Percentiles rank a stretch among this genome's conserved stretches.
Evolutionary conservation across 2,797 vertebrate species (phyloP).

Genomic region (Epinephelus awoara): DNA sequence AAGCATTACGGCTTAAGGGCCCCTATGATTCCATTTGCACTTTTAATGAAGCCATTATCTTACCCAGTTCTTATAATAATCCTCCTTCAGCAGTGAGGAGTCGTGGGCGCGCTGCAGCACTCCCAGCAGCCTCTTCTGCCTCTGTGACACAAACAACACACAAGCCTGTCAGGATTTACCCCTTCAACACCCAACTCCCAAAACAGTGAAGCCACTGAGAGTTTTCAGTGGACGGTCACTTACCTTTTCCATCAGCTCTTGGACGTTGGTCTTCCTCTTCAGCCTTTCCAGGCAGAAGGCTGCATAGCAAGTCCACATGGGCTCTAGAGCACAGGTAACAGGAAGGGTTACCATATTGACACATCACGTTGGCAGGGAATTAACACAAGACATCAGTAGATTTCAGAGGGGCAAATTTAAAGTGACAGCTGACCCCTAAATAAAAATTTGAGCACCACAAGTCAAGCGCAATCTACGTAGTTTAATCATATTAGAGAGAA

Average conservation of each 20-base stretch:
- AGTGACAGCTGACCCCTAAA: too few relatives aligned
- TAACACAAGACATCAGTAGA: background rate
- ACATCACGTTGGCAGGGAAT: background rate
- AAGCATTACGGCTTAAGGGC: background rate
- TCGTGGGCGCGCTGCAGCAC: slow-evolving; percentile 89
- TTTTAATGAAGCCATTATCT: slow-evolving; percentile 30
- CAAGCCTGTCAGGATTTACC: background rate
- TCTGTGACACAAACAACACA: slow-evolving; percentile 81
- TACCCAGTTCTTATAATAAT: slow-evolving; percentile 94
- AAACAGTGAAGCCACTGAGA: background rate
- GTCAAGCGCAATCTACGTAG: too few relatives aligned
- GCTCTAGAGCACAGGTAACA: slow-evolving; percentile 81
- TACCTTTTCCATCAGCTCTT: slow-evolving; percentile 91
- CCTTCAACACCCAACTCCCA: background rate
- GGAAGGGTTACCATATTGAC: slow-evolving; percentile 8
- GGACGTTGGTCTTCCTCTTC: slow-evolving; percentile 92
- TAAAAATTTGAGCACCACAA: too few relatives aligned
- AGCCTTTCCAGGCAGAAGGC: slow-evolving; percentile 91
- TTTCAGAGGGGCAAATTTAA: background rate
- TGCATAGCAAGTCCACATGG: slow-evolving; percentile 93
- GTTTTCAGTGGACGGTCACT: background rate
- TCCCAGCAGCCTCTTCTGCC: slow-evolving; percentile 87
- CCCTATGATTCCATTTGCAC: background rate
- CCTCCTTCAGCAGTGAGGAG: slow-evolving; percentile 85
- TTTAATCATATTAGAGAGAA: too few relatives aligned